These are phyloP conservation scores for Mesocricetus auratus DNA, from an alignment of 2,113 vertebrate species.

Conservation along the genomic window DNA sequence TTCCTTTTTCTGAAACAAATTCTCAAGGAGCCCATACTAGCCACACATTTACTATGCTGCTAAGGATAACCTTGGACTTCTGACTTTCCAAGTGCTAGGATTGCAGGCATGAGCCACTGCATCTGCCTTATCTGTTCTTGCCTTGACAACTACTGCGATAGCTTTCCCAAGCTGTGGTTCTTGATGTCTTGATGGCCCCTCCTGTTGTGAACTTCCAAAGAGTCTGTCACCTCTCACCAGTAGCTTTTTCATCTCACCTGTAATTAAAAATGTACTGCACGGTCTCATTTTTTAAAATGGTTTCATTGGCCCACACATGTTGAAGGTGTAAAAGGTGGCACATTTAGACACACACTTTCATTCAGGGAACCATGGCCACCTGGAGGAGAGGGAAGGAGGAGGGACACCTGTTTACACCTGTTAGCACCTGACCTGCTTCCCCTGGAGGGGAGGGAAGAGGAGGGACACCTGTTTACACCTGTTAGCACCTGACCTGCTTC, in stretches of 20 bases:
- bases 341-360: not conserved
- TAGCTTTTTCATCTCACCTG: not conserved
- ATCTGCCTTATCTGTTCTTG: not conserved
- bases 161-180: not conserved
- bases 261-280: not conserved
- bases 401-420: not conserved
- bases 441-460: not conserved
- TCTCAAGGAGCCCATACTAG: not conserved
- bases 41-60: not conserved
- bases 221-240: not conserved
- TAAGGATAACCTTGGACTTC: not conserved
- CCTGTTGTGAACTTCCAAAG: not conserved
- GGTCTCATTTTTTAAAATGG: not conserved
- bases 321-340: not conserved
- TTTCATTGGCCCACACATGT: not conserved
- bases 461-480: not conserved
- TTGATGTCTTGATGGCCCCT: not conserved
- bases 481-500: not conserved
- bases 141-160: too few species aligned
- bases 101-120: not conserved
- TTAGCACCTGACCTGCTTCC: not conserved
- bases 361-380: not conserved
- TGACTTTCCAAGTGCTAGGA: not conserved
- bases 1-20: not conserved
- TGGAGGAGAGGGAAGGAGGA: not conserved